Base-by-base conservation (phyloP, 2,797 vertebrate genomes). In the Gallinago stenura region DNA sequence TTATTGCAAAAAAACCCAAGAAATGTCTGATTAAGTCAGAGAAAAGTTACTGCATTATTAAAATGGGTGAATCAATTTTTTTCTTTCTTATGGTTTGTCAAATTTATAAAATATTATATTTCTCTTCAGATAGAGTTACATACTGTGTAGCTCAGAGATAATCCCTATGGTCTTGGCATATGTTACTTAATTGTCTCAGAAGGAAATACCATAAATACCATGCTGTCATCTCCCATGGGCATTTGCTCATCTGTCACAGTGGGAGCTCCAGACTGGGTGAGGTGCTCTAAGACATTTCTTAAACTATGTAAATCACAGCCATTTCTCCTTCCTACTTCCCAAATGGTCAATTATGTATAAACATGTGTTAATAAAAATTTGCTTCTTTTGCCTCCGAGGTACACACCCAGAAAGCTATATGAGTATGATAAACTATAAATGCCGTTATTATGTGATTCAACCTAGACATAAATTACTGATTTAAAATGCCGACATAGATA, bases 161-260 rank as follows among this genome's bases (percentile, higher is more conserved):
- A 98, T 98, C 98, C 98, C 98, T 90, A 98, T 98, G 98, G 98
- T 98, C 98, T 97, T 98, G 98, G 98, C 98, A 98, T 98, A 98
- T 98, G 98, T 98, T 98, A 98, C 98, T 98, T 98, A 98, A 98
- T 98, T 98, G 98, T 98, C 98, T 98, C 97, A 98, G 98, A 98
- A 98, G 97, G 98, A 98, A 98, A 98, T 98, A 98, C 98, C 98
- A 98, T 98, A 98, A 98, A 98, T 98, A 98, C 98, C 98, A 98
- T 97, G 98, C 98, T 98, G 98, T 98, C 98, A 98, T 98, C 95
- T 98, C 98, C 98, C 98, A 98, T 98, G 97, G 98, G 98, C 98
- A 97, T 96, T 96, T 96, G 96, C 97, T 98, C 98, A 98, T 98
- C 98, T 98, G 98, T 98, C 98, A 98, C 98, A 97, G 97, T 97